Base-by-base conservation (phyloP, 1,140 invertebrate species). In the Drosophila tristis region DNA sequence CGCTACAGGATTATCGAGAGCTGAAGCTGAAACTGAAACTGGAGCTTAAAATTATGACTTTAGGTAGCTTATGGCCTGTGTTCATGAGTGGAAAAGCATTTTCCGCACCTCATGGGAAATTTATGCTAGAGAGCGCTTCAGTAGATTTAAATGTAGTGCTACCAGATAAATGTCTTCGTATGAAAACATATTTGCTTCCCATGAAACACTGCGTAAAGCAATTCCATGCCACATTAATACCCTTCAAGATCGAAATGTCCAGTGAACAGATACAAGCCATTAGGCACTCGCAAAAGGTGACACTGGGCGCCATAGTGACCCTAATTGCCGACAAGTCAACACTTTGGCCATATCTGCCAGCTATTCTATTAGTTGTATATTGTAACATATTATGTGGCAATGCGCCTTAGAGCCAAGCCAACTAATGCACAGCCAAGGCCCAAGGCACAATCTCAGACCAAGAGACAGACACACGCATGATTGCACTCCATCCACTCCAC, bases 361-460 rank as follows among this genome's bases (percentile, higher is more conserved):
- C 59, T 82, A 68, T 78, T 71, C 74, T 81, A 81, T 76, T 78
- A 78, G 78, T 67, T 62, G 63, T 45, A 75, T 45, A 74, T 55
- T 75, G 51, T 57, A 49, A n/a, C 35, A 53, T 51, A 56, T 59
- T 60, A 53, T 63, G 51, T 70, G 35, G 42, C 42, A 80, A 65
- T 63, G 54, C 48, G 31, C 54, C 23, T 67, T 26, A 51, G 35
- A 63, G 26, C 58, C 78, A 75, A 70, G 20, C 20, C 81, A 78
- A 70, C 81, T 85, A 78, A 86, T 86, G 82, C 82, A 86, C 78
- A 74, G 86, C 61, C 81, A 86, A 86, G 81, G 77, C 81, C 81
- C 78, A 72, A 77, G 77, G 63, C 68, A 80, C 74, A 64, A 7
- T 53, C 31, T 26, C 8, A 5, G 50, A 56, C n/a, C 51, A 20